Evolutionary conservation across 2,113 vertebrate species (phyloP).

Genomic region (Lota lota): DNA sequence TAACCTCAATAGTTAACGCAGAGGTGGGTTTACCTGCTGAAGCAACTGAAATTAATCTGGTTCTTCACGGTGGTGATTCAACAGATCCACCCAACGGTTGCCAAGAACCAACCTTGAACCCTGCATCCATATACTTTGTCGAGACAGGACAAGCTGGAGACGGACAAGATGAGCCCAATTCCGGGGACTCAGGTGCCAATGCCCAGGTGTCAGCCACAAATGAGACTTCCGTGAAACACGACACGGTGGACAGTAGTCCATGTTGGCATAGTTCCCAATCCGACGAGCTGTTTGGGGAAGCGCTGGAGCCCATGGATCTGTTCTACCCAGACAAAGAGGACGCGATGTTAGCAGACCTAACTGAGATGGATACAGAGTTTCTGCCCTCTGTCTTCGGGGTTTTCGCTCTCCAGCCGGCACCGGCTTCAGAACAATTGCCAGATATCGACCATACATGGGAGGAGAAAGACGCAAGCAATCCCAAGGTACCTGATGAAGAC

Average conservation of each 20-base stretch:
- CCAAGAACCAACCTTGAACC: neutral
- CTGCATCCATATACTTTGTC: neutral
- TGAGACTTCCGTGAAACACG: too few species aligned
- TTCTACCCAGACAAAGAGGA: slow-evolving; percentile 68
- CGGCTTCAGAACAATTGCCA: slow-evolving; percentile 33
- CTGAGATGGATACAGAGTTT: slow-evolving; percentile 43
- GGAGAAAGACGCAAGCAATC: neutral
- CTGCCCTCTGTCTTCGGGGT: slow-evolving; percentile 63
- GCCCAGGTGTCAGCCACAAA: too few species aligned
- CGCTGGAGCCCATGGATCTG: slow-evolving; percentile 61
- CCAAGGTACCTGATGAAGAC: neutral
- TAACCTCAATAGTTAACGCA: neutral
- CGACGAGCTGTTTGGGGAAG: slow-evolving; percentile 28
- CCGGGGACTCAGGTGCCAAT: too few species aligned
- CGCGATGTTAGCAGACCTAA: slow-evolving; percentile 28
- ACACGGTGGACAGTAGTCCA: too few species aligned
- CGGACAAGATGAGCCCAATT: too few species aligned
- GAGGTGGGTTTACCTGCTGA: slow-evolving; percentile 31
- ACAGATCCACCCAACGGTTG: neutral
- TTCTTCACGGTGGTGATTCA: neutral
- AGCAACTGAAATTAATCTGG: neutral
- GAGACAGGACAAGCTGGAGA: neutral
- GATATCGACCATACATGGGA: neutral
- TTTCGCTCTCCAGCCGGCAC: slow-evolving; percentile 68
- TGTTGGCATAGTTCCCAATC: slow-evolving; percentile 22